Conservation (phyloP, 1,140 invertebrate genomes). For the Drosophila littoralis region DNA sequence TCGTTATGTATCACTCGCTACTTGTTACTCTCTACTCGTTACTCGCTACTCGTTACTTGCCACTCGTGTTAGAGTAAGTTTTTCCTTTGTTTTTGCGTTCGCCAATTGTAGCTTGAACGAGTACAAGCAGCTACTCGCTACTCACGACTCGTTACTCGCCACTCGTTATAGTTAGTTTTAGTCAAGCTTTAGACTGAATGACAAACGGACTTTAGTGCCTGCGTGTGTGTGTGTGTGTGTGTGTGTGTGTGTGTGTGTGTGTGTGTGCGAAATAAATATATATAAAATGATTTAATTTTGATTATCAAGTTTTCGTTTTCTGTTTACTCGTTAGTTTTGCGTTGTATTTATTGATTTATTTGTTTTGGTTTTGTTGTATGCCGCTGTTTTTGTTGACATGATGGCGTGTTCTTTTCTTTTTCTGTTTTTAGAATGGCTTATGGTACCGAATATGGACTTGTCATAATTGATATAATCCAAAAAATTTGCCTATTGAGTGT, state of each 20-base stretch:
- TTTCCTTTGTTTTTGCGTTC: not conserved
- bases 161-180: slow-evolving; percentile 15
- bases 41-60: not conserved
- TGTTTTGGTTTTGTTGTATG: slow-evolving; percentile 58
- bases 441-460: slow-evolving; percentile 97
- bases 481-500: slow-evolving; percentile 95
- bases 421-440: slow-evolving; percentile 93
- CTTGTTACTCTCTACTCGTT: not conserved
- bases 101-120: not conserved
- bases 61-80: not conserved
- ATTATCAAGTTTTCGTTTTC: slow-evolving; percentile 5
- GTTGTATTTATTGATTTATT: slow-evolving; percentile 26
- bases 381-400: slow-evolving; percentile 72
- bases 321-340: not conserved
- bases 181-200: slow-evolving; percentile 22
- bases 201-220: slow-evolving; percentile 56
- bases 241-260: slow-evolving; percentile 11
- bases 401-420: slow-evolving; percentile 54
- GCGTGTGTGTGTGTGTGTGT: slow-evolving; percentile 38
- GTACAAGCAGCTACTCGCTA: slow-evolving; percentile 2
- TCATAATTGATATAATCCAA: slow-evolving; percentile 97
- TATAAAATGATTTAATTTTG: slow-evolving; percentile 11
- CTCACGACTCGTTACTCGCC: not conserved
- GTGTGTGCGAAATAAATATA: slow-evolving; percentile 9
- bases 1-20: slow-evolving; percentile 14